A percentile compares a stretch with the other conserved stretches of the same genome.
phyloP scores from a whole-genome alignment of 2,113 vertebrate genomes.

The Mellivora capensis region DNA sequence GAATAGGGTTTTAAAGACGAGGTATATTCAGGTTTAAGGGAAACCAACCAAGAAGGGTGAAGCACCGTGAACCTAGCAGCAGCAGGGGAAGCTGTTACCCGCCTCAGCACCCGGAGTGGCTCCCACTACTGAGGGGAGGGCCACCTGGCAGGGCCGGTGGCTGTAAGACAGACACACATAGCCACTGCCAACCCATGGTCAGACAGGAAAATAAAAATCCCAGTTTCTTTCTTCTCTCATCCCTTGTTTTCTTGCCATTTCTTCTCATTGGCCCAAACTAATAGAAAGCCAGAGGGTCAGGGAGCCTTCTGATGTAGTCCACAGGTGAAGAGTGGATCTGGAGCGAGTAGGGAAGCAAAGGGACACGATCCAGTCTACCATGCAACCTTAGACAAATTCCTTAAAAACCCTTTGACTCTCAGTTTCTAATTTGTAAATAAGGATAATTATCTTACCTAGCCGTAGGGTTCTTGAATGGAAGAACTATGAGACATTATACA shows the following conservation, averaged over 20 bases:
- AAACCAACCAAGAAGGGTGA: not conserved
- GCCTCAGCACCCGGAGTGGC: not conserved
- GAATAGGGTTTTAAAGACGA: not conserved
- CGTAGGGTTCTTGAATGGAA: not conserved
- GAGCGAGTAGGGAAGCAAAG: accelerated
- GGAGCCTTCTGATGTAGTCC: not conserved
- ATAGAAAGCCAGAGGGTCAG: not conserved
- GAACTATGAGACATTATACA: not conserved
- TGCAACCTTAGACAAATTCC: not conserved
- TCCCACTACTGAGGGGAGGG: not conserved
- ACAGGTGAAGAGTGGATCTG: not conserved
- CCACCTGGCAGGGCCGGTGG: not conserved
- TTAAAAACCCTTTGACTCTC: not conserved
- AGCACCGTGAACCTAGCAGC: not conserved
- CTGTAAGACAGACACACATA: not conserved
- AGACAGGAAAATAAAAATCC: not conserved
- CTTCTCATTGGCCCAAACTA: not conserved
- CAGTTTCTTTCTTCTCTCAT: not conserved
- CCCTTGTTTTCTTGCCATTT: not conserved
- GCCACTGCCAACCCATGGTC: not conserved
- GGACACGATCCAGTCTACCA: not conserved
- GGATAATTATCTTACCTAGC: not conserved
- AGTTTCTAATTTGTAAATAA: not conserved
- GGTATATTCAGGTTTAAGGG: not conserved
- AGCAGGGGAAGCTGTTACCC: not conserved